Conservation (phyloP, 2,888 invertebrate genomes). For the Hemithea aestivaria region DNA sequence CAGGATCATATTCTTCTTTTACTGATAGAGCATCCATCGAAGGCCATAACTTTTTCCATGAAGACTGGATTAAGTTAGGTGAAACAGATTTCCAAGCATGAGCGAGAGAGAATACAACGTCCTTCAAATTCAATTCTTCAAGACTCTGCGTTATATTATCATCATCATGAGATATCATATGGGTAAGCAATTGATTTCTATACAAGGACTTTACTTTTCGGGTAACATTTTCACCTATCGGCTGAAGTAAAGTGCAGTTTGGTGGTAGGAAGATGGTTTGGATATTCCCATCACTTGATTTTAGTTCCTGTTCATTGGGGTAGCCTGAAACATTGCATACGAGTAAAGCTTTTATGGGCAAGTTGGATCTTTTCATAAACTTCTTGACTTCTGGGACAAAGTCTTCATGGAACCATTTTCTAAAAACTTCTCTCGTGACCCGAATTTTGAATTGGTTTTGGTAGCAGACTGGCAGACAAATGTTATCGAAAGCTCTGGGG, state of each 20-base stretch:
- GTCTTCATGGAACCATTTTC: conserved; percentile 25
- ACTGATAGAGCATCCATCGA: conserved; percentile 30
- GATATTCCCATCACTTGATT: conserved; percentile 30
- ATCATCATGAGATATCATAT: conserved; percentile 31
- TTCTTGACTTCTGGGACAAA: conserved; percentile 16
- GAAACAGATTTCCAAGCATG: conserved; percentile 32
- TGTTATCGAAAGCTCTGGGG: neutral
- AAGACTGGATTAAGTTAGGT: conserved; percentile 32
- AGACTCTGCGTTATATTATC: conserved; percentile 28
- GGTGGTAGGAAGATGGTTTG: conserved; percentile 34
- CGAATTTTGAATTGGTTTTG: neutral
- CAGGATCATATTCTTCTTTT: conserved; percentile 29
- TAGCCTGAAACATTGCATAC: conserved; percentile 5
- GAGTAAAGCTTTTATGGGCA: conserved; percentile 29
- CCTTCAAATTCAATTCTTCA: conserved; percentile 30
- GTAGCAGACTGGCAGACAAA: neutral
- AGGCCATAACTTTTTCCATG: conserved; percentile 35
- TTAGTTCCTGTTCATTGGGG: neutral
- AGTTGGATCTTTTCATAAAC: conserved; percentile 29
- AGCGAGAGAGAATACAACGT: conserved; percentile 34
- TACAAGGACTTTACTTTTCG: conserved; percentile 28
- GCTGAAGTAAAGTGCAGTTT: conserved; percentile 32
- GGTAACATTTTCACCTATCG: conserved; percentile 35
- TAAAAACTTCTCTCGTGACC: conserved; percentile 2
- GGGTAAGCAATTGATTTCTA: conserved; percentile 30